Conservation (phyloP, 1,140 invertebrate genomes). For the Musca domestica region DNA sequence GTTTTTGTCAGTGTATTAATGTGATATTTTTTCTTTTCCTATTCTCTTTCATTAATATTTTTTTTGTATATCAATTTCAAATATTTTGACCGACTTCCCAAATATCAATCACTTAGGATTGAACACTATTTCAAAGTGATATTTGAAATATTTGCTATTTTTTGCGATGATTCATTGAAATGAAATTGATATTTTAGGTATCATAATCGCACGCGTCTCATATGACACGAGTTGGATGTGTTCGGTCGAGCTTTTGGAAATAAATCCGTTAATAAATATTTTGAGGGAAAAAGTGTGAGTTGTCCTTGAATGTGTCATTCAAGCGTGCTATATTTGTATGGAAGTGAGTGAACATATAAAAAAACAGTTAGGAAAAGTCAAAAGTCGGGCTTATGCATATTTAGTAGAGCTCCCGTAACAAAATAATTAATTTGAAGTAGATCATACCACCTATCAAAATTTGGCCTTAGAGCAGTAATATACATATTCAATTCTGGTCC, state of each 20-base stretch:
- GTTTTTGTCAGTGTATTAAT: neutral
- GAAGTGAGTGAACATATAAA: too few relatives aligned
- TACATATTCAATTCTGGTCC: too few relatives aligned
- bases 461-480: too few relatives aligned
- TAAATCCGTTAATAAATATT: neutral
- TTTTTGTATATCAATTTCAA: conserved; percentile 20
- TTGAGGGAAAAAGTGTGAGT: neutral
- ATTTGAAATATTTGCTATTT: neutral
- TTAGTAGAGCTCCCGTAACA: too few relatives aligned
- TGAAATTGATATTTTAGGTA: neutral
- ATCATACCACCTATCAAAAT: too few relatives aligned
- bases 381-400: too few relatives aligned
- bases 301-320: too few relatives aligned
- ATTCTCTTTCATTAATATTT: neutral
- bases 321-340: too few relatives aligned
- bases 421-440: too few relatives aligned
- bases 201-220: conserved; percentile 26
- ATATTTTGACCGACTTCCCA: conserved; percentile 17
- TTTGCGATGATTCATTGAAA: neutral
- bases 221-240: conserved; percentile 23
- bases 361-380: too few relatives aligned
- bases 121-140: neutral
- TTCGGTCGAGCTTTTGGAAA: neutral
- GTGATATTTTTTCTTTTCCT: neutral
- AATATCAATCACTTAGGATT: conserved; percentile 15